These are phyloP conservation scores for Scomber colias DNA, from an alignment of 2,113 vertebrate genomes.

Conservation along the genomic window DNA sequence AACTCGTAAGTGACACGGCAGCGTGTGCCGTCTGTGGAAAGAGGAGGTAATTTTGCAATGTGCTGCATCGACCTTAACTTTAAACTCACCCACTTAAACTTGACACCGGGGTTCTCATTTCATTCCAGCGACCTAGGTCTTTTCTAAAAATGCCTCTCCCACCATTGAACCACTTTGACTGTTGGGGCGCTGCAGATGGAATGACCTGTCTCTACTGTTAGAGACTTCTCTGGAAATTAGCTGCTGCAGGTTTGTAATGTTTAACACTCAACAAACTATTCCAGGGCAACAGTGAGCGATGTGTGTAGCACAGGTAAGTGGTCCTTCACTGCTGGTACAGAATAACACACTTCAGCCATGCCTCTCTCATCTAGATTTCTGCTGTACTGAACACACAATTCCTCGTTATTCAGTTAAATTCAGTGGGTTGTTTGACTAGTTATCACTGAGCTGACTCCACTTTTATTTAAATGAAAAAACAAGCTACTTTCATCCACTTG, in stretches of 20 bases:
- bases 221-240: conserved; percentile 30
- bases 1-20: conserved; percentile 48
- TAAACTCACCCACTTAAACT: conserved; percentile 60
- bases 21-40: conserved; percentile 27
- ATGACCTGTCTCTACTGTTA: conserved; percentile 21
- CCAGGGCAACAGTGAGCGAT: neutral
- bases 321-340: neutral
- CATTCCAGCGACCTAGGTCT: conserved; percentile 23
- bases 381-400: too few relatives aligned
- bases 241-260: neutral
- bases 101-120: conserved; percentile 47
- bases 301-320: neutral
- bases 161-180: conserved; percentile 14
- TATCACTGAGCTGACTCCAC: too few relatives aligned
- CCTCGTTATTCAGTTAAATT: too few relatives aligned
- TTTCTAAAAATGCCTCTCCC: conserved; percentile 20
- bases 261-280: conserved; percentile 1
- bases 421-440: too few relatives aligned
- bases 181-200: conserved; percentile 4
- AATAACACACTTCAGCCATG: neutral
- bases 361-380: neutral
- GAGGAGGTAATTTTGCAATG: conserved; percentile 57
- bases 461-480: too few relatives aligned
- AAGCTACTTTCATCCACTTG: too few relatives aligned
- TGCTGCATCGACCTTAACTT: conserved; percentile 57